Base-by-base conservation (phyloP, 2,113 vertebrate genomes). In the Prionailurus viverrinus region DNA sequence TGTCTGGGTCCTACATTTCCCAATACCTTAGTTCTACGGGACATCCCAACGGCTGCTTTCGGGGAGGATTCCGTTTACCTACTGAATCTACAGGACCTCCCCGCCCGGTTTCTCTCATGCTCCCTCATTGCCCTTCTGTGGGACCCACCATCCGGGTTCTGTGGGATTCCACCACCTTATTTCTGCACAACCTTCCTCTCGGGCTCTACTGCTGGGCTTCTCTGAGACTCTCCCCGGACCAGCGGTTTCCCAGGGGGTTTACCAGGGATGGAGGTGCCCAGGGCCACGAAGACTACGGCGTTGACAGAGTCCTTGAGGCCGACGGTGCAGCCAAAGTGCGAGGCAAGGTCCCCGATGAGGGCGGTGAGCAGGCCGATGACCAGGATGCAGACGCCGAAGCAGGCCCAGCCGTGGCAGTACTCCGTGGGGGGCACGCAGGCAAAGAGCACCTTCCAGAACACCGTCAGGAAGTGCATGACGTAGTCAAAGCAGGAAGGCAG, bases 401-500 rank as follows among this genome's bases (percentile, higher is more conserved):
- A 99, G 97, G 99, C 99, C 99, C 99, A 99, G 96, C 99, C 99
- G 1, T 99, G 99, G 99, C 99, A 99, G 98, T 99, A 99, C 98
- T 99, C 99, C 0, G 99, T 99, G 91, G 99, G 99, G 0, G 99
- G 99, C 61, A 99, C 99, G 11, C 99, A 99, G 96, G 99, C 99
- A 3, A 99, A 99, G 68, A 99, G 98, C 29, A 99, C 99, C 98
- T 99, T 99, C 99, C 99, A 99, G 99, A 99, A 99, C 66, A 99
- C 99, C 0, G 99, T 99, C 96, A 99, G 98, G 98, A 99, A 99
- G 96, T 99, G 99, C 99, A 99, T 99, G 97, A 99, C 98, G 86
- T 99, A 99, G 98, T 99, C 99, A 10, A 99, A 99, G 97, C 99
- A 99, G 2, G 99, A 99, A 0, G 99, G 99, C 4, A 99, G 99